Evolutionary conservation across 1,140 invertebrate species (phyloP).

Genomic region (Myzus persicae): DNA sequence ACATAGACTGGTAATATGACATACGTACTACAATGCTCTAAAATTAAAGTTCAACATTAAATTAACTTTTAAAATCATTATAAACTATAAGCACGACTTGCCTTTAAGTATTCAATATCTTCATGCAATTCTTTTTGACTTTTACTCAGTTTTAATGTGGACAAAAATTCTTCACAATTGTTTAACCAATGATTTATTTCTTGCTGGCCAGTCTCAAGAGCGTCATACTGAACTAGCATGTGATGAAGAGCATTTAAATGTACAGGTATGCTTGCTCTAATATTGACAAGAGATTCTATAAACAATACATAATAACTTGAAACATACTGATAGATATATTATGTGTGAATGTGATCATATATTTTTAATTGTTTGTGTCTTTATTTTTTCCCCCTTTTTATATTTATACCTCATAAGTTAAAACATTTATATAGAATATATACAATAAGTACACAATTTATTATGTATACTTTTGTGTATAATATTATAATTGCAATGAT

Average conservation of each 20-base stretch:
- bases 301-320: constrained; percentile 55
- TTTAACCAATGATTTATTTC: constrained; percentile 88
- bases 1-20: constrained; percentile 90
- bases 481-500: background rate
- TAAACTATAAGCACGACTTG: constrained; percentile 35
- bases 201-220: constrained; percentile 83
- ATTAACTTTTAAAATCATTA: background rate
- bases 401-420: background rate
- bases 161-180: constrained; percentile 79
- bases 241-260: constrained; percentile 83
- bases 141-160: constrained; percentile 71
- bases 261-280: constrained; percentile 80
- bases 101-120: constrained; percentile 83
- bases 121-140: constrained; percentile 77
- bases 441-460: background rate
- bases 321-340: background rate
- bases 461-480: no score
- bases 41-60: constrained; percentile 54
- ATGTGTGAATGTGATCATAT: background rate
- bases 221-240: constrained; percentile 87
- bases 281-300: constrained; percentile 79
- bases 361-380: background rate
- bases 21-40: constrained; percentile 84
- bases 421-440: background rate
- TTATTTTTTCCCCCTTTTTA: background rate